Conservation (phyloP, 2,113 vertebrate genomes). For the Trogon surrucura region DNA sequence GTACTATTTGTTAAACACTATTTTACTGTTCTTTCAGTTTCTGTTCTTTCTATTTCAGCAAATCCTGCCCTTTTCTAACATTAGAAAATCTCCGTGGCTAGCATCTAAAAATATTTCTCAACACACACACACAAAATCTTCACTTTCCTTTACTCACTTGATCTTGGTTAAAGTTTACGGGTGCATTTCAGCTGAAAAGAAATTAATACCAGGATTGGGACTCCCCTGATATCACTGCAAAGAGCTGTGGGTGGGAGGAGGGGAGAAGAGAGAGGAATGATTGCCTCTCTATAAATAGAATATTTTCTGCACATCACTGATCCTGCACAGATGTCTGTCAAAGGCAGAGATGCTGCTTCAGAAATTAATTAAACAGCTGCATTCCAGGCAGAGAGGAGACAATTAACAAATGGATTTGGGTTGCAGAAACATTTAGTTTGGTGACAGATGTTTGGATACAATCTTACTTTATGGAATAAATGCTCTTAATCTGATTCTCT, state of each 20-base stretch:
- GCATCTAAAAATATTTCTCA: conserved; percentile 16
- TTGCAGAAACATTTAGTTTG: conserved; percentile 50
- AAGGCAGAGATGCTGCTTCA: conserved; percentile 22
- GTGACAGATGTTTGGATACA: conserved; percentile 45
- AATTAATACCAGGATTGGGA: not conserved
- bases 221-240: conserved; percentile 10
- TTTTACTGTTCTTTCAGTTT: conserved; percentile 6
- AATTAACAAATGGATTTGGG: conserved; percentile 29
- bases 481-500: conserved; percentile 17
- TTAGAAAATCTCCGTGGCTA: not conserved
- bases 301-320: conserved; percentile 27
- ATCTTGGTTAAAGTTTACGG: not conserved
- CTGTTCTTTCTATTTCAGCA: not conserved
- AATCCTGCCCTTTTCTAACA: not conserved
- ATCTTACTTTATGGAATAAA: conserved; percentile 33
- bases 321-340: conserved; percentile 58
- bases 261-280: not conserved
- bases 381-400: conserved; percentile 45
- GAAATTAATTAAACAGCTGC: conserved; percentile 47
- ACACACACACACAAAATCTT: not conserved
- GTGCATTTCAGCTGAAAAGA: not conserved
- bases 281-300: conserved; percentile 39
- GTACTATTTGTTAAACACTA: not conserved
- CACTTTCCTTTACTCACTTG: not conserved
- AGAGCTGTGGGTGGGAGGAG: conserved; percentile 5